Evolutionary conservation across 2,113 vertebrate species (phyloP).

Genomic region (Lophura nycthemera): DNA sequence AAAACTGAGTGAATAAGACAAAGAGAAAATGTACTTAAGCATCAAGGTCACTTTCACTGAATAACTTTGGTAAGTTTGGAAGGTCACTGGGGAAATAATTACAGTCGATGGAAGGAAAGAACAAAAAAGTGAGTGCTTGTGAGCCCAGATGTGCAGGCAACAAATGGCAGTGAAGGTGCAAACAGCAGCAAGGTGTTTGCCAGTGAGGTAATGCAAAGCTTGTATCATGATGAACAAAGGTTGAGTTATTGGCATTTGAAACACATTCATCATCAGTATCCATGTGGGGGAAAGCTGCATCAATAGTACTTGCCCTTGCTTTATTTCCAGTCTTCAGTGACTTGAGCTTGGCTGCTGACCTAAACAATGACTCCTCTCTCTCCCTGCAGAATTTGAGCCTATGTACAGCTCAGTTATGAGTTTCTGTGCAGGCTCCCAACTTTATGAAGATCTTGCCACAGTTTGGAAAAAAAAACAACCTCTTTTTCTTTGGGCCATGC

Average conservation of each 20-base stretch:
- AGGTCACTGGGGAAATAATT: not conserved
- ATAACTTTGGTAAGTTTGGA: not conserved
- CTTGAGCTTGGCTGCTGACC: not conserved
- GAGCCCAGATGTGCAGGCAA: not conserved
- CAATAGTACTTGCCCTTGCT: not conserved
- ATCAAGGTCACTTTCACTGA: not conserved
- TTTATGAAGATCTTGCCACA: not conserved
- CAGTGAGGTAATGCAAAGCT: not conserved
- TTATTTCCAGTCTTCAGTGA: not conserved
- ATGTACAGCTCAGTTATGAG: not conserved
- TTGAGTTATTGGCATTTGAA: constrained; percentile 1
- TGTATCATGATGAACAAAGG: not conserved
- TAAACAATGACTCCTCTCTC: not conserved
- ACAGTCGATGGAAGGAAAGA: not conserved
- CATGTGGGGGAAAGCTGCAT: not conserved
- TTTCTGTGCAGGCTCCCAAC: not conserved
- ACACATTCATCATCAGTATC: not conserved
- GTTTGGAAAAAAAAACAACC: not conserved
- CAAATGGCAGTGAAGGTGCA: not conserved
- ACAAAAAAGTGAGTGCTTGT: not conserved
- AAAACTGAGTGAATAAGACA: not conserved
- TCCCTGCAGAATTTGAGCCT: not conserved
- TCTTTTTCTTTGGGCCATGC: not conserved
- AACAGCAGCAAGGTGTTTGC: not conserved
- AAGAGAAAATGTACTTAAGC: not conserved